phyloP scores from a whole-genome alignment of 2,113 vertebrate species.

The Stigmatopora nigra region DNA sequence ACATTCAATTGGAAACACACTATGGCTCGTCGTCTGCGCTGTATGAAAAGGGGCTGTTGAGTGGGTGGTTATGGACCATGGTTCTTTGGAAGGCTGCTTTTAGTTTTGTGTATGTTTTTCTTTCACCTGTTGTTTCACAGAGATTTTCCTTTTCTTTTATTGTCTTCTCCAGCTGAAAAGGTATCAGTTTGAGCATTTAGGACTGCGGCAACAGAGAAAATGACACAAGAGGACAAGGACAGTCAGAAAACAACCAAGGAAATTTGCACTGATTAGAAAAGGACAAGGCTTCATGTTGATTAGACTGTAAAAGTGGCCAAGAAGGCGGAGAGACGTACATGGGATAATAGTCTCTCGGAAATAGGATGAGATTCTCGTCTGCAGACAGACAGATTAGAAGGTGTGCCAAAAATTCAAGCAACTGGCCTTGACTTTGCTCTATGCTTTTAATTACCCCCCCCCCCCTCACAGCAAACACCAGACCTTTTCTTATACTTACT shows the following conservation, averaged over 20 bases:
- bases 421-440: slow-evolving; percentile 73
- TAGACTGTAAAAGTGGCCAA: slow-evolving; percentile 18
- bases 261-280: slow-evolving; percentile 13
- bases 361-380: slow-evolving; percentile 7
- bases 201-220: slow-evolving; percentile 39
- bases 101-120: slow-evolving; percentile 56
- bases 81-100: slow-evolving; percentile 37
- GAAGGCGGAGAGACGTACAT: slow-evolving; percentile 7
- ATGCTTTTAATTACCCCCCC: slow-evolving; percentile 9
- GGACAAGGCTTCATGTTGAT: slow-evolving; percentile 57
- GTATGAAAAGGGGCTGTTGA: slow-evolving; percentile 8
- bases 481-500: slow-evolving; percentile 12
- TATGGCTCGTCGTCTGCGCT: slow-evolving; percentile 21
- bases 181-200: slow-evolving; percentile 39
- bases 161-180: slow-evolving; percentile 38
- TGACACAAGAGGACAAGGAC: slow-evolving; percentile 17
- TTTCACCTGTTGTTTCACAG: slow-evolving; percentile 35
- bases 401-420: slow-evolving; percentile 13
- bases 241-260: neutral
- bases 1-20: slow-evolving; percentile 30
- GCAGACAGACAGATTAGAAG: slow-evolving; percentile 5
- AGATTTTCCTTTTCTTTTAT: slow-evolving; percentile 38
- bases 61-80: slow-evolving; percentile 16
- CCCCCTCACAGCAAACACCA: neutral
- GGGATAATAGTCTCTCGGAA: slow-evolving; percentile 2